Evolutionary conservation across 2,888 invertebrate species (phyloP).

Genomic region (Hyppa rectilinea): DNA sequence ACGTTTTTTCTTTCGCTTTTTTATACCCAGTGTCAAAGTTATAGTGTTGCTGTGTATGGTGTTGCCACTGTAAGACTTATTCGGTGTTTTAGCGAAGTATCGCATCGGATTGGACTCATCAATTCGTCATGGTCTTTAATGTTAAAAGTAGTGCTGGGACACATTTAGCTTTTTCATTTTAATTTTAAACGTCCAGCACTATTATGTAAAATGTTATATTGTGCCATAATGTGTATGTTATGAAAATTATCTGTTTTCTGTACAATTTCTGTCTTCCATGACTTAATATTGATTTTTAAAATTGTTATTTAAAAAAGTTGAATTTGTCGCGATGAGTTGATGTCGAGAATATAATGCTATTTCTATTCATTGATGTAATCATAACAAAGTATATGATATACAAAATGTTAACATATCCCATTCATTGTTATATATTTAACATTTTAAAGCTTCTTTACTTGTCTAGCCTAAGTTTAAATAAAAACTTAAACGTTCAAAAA

Average conservation of each 20-base stretch:
- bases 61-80: constrained; percentile 68
- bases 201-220: constrained; percentile 54
- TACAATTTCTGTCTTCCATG: constrained; percentile 73
- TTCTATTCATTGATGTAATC: constrained; percentile 72
- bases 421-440: constrained; percentile 74
- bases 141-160: constrained; percentile 57
- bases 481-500: constrained; percentile 35
- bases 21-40: constrained; percentile 63
- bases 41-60: constrained; percentile 65
- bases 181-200: constrained; percentile 52
- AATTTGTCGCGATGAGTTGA: constrained; percentile 61
- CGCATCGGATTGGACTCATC: constrained; percentile 55
- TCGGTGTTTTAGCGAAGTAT: constrained; percentile 69
- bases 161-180: constrained; percentile 51
- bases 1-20: constrained; percentile 60
- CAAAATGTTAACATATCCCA: constrained; percentile 83
- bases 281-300: constrained; percentile 60
- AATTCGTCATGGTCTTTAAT: constrained; percentile 69
- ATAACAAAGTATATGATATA: constrained; percentile 71
- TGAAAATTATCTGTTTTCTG: constrained; percentile 54
- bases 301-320: constrained; percentile 60
- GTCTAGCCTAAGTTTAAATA: constrained; percentile 66
- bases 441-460: constrained; percentile 69
- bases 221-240: constrained; percentile 64
- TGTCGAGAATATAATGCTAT: constrained; percentile 64